Base-by-base conservation (phyloP, 2,113 vertebrate species). In the Eublepharis macularius region DNA sequence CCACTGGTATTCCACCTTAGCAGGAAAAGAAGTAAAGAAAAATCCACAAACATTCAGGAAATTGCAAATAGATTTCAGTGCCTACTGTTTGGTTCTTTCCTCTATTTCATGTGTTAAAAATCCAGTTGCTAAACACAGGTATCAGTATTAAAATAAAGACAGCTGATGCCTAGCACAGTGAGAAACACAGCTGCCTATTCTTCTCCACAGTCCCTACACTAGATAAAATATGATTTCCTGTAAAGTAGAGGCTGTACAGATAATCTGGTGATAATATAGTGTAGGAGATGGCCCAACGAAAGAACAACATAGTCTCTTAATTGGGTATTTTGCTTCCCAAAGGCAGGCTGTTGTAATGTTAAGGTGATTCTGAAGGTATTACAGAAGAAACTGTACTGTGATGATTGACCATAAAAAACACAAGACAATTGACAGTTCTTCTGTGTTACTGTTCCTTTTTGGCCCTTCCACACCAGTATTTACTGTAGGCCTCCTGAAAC, bases 401-500 rank as follows among this genome's bases (percentile, higher is more conserved):
- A 36, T 34, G 78, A 90, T 83, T 73, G 74, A 90, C 80, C 90
- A 85, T 88, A 80, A 77, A 60, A 87, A 87, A 19, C 45, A 19
- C 69, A 87, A 88, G 24, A 43, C 12, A 2, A 32, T 63, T 19
- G 7, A 60, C 29, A 72, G 74, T 92, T 91, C 88, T 4, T 83
- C 72, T 45, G 70, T 69, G 70, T 75, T 91, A 92, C 26, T 94
- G 87, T 68, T 91, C 74, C 86, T 91, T 95, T 87, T 81, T 91
- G 1, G 93, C 92, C 87, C 92, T 95, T 1, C 79, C 93, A 92
- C 83, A 95, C 97, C 97, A 96, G 84, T 99, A 99, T 66, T 96
- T 97, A 84, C 92, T 87, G 39, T 99, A 99, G 1, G 96, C 94
- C 41, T 94, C 90, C 63, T 98, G 92, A 57, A 99, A 99, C 98